Conservation (phyloP, 2,888 invertebrate species). For the Heliconius sara region DNA sequence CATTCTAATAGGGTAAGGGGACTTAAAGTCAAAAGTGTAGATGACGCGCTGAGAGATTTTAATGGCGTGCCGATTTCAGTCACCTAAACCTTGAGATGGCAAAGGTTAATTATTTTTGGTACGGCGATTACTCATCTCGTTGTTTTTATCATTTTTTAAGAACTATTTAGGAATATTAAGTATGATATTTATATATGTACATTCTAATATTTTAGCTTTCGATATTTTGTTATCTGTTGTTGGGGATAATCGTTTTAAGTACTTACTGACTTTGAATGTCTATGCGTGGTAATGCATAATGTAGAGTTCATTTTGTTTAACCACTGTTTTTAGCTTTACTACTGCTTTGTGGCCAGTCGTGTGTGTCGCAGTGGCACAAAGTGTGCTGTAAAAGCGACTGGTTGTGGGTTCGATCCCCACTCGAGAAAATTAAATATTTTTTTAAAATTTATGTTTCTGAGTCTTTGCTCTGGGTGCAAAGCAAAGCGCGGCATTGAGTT, state of each 20-base stretch:
- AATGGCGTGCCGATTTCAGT: constrained; percentile 71
- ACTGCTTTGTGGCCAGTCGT: no score
- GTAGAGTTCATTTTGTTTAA: not conserved
- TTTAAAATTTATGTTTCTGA: no score
- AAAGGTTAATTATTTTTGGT: constrained; percentile 31
- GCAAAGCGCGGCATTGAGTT: no score
- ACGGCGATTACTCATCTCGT: constrained; percentile 3
- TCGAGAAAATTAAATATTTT: no score
- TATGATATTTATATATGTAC: not conserved
- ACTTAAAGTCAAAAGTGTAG: constrained; percentile 74
- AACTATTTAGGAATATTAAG: not conserved
- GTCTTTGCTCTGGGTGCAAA: no score
- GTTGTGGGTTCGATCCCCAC: no score
- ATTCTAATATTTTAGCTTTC: not conserved
- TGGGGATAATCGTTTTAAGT: not conserved
- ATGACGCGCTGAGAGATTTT: constrained; percentile 74
- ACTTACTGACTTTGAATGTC: not conserved
- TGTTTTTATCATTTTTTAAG: constrained; percentile 5
- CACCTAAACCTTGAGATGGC: constrained; percentile 38
- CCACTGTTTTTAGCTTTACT: no score
- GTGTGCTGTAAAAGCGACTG: no score
- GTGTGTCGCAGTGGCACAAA: no score
- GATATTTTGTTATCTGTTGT: not conserved
- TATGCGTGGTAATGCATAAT: not conserved
- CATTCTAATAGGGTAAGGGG: constrained; percentile 78